Evolutionary conservation across 2,797 vertebrate genomes (phyloP).

Genomic region (Austrolebias charrua): DNA sequence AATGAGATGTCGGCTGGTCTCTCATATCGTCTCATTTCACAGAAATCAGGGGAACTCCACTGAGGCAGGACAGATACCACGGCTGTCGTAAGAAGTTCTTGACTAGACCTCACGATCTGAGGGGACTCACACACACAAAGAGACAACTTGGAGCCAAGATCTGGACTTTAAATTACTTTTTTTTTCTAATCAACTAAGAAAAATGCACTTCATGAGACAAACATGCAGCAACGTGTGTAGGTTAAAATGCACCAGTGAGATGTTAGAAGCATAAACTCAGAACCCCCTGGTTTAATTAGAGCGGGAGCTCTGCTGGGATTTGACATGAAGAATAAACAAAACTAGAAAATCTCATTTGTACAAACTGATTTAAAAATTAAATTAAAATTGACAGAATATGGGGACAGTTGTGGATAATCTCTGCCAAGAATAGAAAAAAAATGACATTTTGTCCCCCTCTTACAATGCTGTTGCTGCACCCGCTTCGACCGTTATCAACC

Average conservation of each 20-base stretch:
- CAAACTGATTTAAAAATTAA: constrained; percentile 15
- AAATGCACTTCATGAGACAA: constrained; percentile 13
- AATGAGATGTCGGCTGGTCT: constrained; percentile 63
- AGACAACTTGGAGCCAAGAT: constrained; percentile 7
- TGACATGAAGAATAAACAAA: constrained; percentile 26
- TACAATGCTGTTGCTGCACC: no score
- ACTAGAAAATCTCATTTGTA: constrained; percentile 27
- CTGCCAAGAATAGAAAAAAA: background rate
- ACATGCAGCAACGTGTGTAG: constrained; percentile 9
- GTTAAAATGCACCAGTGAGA: constrained; percentile 20
- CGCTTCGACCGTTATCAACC: no score
- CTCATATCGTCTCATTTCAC: constrained; percentile 65
- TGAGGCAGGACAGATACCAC: constrained; percentile 33
- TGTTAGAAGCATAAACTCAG: background rate
- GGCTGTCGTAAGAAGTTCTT: constrained; percentile 45
- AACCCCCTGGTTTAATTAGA: constrained; percentile 66
- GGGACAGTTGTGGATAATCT: constrained; percentile 13
- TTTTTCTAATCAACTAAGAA: background rate
- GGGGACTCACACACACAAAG: constrained; percentile 6
- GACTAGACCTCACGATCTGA: constrained; percentile 33
- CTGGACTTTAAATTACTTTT: constrained; percentile 1
- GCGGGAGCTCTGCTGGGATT: constrained; percentile 50
- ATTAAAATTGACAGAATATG: background rate
- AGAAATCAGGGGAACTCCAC: constrained; percentile 53
- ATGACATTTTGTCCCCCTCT: background rate